These are phyloP conservation scores for Heliconius sara DNA, from an alignment of 2,888 invertebrate species.

Conservation along the genomic window DNA sequence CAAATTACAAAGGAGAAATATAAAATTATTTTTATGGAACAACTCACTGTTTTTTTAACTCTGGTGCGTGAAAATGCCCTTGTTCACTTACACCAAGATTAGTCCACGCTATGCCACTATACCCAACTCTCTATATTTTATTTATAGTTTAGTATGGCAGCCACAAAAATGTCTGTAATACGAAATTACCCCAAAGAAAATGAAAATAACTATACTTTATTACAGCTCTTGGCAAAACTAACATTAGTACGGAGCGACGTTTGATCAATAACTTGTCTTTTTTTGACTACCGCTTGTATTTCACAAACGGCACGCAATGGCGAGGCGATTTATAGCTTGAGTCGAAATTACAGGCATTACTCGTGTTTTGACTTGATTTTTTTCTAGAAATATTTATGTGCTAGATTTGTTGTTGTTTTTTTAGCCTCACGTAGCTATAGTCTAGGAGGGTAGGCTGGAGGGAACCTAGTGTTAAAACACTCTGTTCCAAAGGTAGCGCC, in stretches of 20 bases:
- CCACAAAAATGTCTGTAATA: not conserved
- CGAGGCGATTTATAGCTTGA: conserved; percentile 10
- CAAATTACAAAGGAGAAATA: too few species aligned
- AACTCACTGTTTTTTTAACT: too few species aligned
- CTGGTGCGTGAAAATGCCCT: too few species aligned
- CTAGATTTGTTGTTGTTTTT: not conserved
- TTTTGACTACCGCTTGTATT: conserved; percentile 22
- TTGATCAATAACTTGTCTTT: conserved; percentile 33
- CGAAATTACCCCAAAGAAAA: not conserved
- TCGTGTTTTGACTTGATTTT: conserved; percentile 19
- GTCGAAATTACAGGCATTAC: conserved; percentile 14
- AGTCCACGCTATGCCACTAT: not conserved
- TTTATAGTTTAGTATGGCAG: not conserved
- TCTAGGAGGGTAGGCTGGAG: too few species aligned
- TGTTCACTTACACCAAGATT: not conserved
- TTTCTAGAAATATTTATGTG: conserved; percentile 2
- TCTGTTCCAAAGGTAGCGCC: too few species aligned
- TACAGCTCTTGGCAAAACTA: conserved; percentile 8
- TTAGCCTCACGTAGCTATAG: too few species aligned
- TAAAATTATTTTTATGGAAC: too few species aligned
- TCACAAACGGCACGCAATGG: conserved; percentile 9
- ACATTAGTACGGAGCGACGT: conserved; percentile 3
- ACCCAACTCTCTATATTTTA: not conserved
- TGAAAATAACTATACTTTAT: conserved; percentile 7
- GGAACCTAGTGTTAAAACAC: too few species aligned